These are phyloP conservation scores for Acrobeloides nanus DNA, from an alignment of 2,888 invertebrate species.

Conservation along the genomic window DNA sequence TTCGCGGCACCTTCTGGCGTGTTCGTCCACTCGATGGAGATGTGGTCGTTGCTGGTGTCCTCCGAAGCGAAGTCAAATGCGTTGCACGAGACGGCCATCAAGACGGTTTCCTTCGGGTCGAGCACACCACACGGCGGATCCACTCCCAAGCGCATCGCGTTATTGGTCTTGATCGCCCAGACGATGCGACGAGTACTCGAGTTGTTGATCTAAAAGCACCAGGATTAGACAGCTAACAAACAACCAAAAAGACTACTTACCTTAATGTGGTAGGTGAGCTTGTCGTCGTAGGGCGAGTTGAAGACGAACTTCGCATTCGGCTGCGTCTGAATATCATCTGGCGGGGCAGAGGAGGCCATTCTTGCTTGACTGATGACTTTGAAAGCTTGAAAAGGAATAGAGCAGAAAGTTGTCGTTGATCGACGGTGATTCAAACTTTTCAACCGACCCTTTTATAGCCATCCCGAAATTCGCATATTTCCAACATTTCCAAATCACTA, in stretches of 20 bases:
- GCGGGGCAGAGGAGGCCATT: slow-evolving; percentile 24
- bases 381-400: too few relatives aligned
- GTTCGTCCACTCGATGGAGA: slow-evolving; percentile 37
- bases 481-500: too few relatives aligned
- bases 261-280: slow-evolving; percentile 36
- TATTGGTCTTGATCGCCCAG: slow-evolving; percentile 47
- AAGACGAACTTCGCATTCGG: slow-evolving; percentile 27
- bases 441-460: too few relatives aligned
- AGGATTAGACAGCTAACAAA: too few relatives aligned
- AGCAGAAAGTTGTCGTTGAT: too few relatives aligned
- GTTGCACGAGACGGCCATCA: slow-evolving; percentile 43
- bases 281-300: slow-evolving; percentile 35
- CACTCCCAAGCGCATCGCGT: slow-evolving; percentile 40
- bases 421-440: too few relatives aligned
- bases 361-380: too few relatives aligned
- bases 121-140: slow-evolving; percentile 44
- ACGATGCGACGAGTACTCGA: slow-evolving; percentile 36
- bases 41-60: slow-evolving; percentile 35
- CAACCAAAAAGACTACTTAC: too few relatives aligned
- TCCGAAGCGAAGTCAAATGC: slow-evolving; percentile 35
- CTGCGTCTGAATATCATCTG: slow-evolving; percentile 18
- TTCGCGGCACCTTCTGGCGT: slow-evolving; percentile 41
- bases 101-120: slow-evolving; percentile 41
- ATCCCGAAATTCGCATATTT: too few relatives aligned
- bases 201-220: slow-evolving; percentile 21